Base-by-base conservation (phyloP, 2,113 vertebrate genomes). In the Toxostoma redivivum region DNA sequence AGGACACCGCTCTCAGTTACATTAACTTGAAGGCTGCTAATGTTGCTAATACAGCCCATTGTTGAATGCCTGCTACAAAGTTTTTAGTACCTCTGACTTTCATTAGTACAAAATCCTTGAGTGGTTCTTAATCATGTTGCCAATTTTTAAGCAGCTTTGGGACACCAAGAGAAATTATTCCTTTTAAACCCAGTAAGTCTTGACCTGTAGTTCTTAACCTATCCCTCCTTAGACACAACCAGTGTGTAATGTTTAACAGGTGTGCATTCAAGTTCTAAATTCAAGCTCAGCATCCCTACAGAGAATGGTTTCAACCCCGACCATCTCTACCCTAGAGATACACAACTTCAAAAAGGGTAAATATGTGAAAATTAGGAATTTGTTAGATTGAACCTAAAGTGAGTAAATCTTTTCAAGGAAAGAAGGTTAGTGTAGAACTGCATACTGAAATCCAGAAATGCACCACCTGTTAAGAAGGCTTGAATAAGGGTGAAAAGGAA, bases 61-160 rank as follows among this genome's bases (percentile, higher is more conserved):
- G 31, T 9, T 70, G 24, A 80, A 88, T 51, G 64, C 31, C 72
- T 78, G 3, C 47, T 86, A n/a, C 0, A 0, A 88, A 73, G 48
- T 62, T 82, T 87, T 92, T 48, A 64, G 51, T 48, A 62, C 51
- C 42, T 73, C 45, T 80, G 27, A 79, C 57, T 92, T 94, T 87
- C 70, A 80, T 94, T 81, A 76, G 31, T 44, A 24, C 51, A 83
- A 92, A 90, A 47, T 77, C 64, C 38, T 86, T 51, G 54, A 87
- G 44, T 33, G 72, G 33, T 35, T 85, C 56, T 53, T 95, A 94
- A 92, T 83, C 71, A 45, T 0, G 0, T 21, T 69, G 66, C 5
- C 6, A 31, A 48, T 78, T 92, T 95, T 82, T 86, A 86, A 94
- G 76, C 67, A 78, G 76, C 64, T 96, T 83, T 86, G 42, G 74